Base-by-base conservation (phyloP, 2,797 vertebrate species). In the Pelodytes ibericus region DNA sequence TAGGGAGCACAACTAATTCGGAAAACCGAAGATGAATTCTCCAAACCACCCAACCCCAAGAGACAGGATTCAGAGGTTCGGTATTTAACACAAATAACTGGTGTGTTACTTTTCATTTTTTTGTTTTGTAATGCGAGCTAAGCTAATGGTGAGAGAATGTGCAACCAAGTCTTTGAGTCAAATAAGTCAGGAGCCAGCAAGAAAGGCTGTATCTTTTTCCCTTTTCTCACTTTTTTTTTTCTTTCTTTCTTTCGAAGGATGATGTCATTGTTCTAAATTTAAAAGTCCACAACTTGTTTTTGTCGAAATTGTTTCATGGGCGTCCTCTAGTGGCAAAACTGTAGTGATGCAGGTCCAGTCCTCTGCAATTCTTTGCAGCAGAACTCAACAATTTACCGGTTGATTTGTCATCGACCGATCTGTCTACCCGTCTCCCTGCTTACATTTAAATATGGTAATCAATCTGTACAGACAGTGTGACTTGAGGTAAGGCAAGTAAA, bases 231-330 rank as follows among this genome's bases (percentile, higher is more conserved):
- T 65, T 49, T 10, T n/a, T 30, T 24, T 27, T 5, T 16, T 18
- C 29, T 20, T 67, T 51, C 64, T 56, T 29, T 56, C 49, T 56
- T 33, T 6, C 49, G 36, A 24, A n/a, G 41, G 59, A 51, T 62
- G 70, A 72, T 72, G 70, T 72, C 70, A 72, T 62, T 62, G 70
- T 62, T 69, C 44, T 72, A 51, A 53, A 53, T 51, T 67, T 67
- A 10, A 51, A 49, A 29, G 64, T 30, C 64, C 13, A 13, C 22
- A 24, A 20, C 2, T 53, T 53, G 49, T 53, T 53, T 4, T 20
- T 18, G 6, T 33, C 9, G 8, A 62, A 61, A 62, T 31, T 24
- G 59, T 62, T 62, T 62, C 70, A 62, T 72, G 70, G 51, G 58
- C 70, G 30, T 25, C 70, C 58, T 72, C 70, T 62, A 72, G 70